phyloP scores from a whole-genome alignment of 2,797 vertebrate species.

The Siniperca obscura region DNA sequence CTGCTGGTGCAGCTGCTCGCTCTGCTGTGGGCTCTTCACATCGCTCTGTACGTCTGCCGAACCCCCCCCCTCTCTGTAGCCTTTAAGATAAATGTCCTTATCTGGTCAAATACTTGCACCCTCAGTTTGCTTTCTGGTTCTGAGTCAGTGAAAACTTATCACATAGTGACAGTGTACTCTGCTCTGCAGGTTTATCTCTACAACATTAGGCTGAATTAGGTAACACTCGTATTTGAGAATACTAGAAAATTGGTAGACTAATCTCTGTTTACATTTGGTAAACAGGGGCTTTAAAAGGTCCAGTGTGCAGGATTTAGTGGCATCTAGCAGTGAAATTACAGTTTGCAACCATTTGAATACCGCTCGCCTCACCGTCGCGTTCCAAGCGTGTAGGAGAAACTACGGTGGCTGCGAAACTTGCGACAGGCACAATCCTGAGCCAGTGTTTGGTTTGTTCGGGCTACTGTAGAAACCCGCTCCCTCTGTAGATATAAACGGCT shows the following conservation, averaged over 20 bases:
- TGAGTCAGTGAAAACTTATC: not conserved
- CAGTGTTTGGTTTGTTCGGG: no score
- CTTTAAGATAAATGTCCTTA: not conserved
- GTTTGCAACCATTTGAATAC: no score
- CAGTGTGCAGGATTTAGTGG: no score
- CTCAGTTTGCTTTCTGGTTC: not conserved
- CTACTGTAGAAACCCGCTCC: no score
- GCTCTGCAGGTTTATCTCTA: slow-evolving; percentile 7
- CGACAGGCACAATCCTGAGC: no score
- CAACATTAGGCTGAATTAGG: not conserved
- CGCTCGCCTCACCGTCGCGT: no score
- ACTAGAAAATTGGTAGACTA: not conserved
- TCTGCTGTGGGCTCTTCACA: slow-evolving; percentile 88
- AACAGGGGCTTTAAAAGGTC: not conserved
- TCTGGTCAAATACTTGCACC: slow-evolving; percentile 1
- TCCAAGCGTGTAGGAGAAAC: no score
- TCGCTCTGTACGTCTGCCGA: slow-evolving; percentile 88
- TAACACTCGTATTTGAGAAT: not conserved
- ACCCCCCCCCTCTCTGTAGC: no score
- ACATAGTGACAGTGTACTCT: not conserved
- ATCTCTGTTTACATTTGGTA: not conserved
- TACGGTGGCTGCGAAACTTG: no score
- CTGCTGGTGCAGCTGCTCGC: slow-evolving; percentile 88
- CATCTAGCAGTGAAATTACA: no score
- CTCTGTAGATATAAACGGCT: no score